These are phyloP conservation scores for Eulithis prunata DNA, from an alignment of 2,888 invertebrate species.

Conservation along the genomic window DNA sequence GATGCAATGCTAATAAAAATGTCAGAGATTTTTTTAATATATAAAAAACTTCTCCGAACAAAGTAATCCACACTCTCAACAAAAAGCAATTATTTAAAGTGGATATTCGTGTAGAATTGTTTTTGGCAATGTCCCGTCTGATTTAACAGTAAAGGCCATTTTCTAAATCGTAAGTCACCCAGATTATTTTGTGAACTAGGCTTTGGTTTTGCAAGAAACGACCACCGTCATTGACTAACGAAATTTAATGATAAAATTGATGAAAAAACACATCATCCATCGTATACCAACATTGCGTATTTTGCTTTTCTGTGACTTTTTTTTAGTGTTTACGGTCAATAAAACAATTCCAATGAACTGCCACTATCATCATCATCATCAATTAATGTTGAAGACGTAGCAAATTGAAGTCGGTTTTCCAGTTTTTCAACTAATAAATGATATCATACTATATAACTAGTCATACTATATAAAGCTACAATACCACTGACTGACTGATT, in stretches of 20 bases:
- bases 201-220: background rate
- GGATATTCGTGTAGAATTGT: conserved; percentile 25
- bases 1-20: background rate
- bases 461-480: no score
- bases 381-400: no score
- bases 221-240: background rate
- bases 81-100: conserved; percentile 11
- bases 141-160: conserved; percentile 26
- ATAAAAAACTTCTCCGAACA: background rate
- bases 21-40: background rate
- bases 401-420: no score
- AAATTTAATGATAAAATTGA: background rate
- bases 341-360: no score
- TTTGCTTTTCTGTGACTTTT: no score
- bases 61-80: background rate
- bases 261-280: no score
- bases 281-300: no score
- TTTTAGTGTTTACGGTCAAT: no score
- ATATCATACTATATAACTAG: no score
- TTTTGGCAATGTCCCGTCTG: conserved; percentile 20
- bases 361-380: no score
- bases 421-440: no score
- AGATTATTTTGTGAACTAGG: conserved; percentile 34
- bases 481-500: no score
- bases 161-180: conserved; percentile 36